Conservation (phyloP, 2,113 vertebrate genomes). For the Scomber colias region DNA sequence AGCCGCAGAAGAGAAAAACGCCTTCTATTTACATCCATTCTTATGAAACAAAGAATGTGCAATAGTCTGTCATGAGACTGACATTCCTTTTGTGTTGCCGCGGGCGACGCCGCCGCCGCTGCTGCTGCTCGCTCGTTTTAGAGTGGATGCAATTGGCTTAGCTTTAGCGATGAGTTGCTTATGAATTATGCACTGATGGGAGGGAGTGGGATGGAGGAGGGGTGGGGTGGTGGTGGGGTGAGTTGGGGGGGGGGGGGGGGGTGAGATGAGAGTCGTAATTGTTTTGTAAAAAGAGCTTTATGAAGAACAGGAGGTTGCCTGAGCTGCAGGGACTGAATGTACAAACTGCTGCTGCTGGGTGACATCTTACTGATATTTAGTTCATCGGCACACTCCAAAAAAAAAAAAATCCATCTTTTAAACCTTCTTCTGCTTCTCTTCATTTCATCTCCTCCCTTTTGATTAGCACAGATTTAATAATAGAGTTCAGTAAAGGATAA, state of each 20-base stretch:
- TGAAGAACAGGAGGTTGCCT: constrained; percentile 52
- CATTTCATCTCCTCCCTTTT: constrained; percentile 16
- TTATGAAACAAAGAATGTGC: constrained; percentile 59
- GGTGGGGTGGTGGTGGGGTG: too few relatives aligned
- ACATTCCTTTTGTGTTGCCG: constrained; percentile 65
- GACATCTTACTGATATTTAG: constrained; percentile 7
- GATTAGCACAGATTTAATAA: constrained; percentile 25
- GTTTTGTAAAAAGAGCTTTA: constrained; percentile 62
- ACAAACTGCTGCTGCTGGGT: constrained; percentile 19
- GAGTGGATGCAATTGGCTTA: constrained; percentile 63
- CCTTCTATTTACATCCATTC: constrained; percentile 69
- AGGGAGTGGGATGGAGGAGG: constrained; percentile 6
- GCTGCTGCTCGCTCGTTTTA: constrained; percentile 41
- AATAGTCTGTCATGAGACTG: constrained; percentile 65
- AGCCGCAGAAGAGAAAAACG: constrained; percentile 34
- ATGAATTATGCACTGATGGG: constrained; percentile 75
- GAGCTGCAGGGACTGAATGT: constrained; percentile 36
- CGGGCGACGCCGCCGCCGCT: constrained; percentile 16
- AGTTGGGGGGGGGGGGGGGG: constrained; percentile 13
- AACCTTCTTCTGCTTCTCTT: constrained; percentile 11
- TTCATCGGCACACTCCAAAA: neutral
- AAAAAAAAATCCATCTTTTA: constrained; percentile 26
- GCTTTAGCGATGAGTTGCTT: constrained; percentile 59
- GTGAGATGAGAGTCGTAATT: constrained; percentile 67
- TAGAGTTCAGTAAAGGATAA: constrained; percentile 24